These are phyloP conservation scores for Marmota flaviventris DNA, from an alignment of 2,113 vertebrate species.

Conservation along the genomic window DNA sequence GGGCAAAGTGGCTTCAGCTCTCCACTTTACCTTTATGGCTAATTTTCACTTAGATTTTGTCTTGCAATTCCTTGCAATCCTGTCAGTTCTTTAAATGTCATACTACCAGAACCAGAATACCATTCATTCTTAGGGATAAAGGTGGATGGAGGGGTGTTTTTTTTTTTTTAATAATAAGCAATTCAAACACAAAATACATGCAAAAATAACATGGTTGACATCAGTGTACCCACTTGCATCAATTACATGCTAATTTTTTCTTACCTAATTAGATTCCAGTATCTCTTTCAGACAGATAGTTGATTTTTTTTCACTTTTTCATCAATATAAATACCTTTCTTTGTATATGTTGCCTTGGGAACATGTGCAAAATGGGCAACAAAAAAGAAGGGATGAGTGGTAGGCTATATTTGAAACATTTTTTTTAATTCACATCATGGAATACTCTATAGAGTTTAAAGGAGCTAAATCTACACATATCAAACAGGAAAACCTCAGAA, in stretches of 20 bases:
- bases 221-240: background rate
- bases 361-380: background rate
- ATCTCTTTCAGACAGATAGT: background rate
- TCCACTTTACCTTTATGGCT: background rate
- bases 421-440: background rate
- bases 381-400: background rate
- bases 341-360: background rate
- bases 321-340: background rate
- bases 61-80: background rate
- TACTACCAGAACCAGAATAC: constrained; percentile 36
- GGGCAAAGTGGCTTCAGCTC: background rate
- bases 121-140: background rate
- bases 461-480: background rate
- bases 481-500: constrained; percentile 23
- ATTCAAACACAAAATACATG: constrained; percentile 26
- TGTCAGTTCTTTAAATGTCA: background rate
- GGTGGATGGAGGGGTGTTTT: too few relatives aligned
- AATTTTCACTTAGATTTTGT: background rate
- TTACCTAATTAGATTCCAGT: constrained; percentile 4
- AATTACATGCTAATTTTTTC: constrained; percentile 35
- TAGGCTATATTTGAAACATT: background rate
- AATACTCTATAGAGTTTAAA: constrained; percentile 39
- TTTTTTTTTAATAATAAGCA: background rate
- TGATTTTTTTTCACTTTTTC: background rate
- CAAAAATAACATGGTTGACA: background rate